These are phyloP conservation scores for Nymphicus hollandicus DNA, from an alignment of 2,113 vertebrate species.

Conservation along the genomic window DNA sequence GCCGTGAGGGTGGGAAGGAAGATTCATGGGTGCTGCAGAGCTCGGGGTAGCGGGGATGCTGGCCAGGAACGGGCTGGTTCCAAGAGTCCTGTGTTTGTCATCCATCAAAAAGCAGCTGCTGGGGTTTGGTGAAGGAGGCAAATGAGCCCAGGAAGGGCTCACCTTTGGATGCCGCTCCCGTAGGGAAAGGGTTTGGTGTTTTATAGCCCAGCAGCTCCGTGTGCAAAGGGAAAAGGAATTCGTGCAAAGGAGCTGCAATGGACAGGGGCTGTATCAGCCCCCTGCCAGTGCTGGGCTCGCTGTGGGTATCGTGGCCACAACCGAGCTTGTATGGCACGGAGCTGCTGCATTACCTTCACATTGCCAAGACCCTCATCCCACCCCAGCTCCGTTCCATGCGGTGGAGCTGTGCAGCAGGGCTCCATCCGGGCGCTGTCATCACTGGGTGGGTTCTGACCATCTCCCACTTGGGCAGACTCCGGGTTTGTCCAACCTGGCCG, in stretches of 20 bases:
- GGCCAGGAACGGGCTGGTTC: background rate
- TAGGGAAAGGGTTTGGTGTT: background rate
- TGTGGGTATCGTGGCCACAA: background rate
- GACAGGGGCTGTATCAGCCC: fast-evolving
- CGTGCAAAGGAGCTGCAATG: background rate
- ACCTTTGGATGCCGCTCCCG: background rate
- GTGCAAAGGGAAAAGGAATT: background rate
- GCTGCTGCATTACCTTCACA: fast-evolving
- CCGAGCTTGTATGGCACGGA: background rate
- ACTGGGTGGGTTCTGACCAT: fast-evolving
- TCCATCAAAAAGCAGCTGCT: background rate
- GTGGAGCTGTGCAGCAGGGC: background rate
- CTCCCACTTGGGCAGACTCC: fast-evolving
- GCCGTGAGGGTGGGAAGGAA: background rate
- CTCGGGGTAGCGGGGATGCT: background rate
- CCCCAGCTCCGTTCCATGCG: fast-evolving
- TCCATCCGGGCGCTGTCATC: fast-evolving
- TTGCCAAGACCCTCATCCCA: fast-evolving
- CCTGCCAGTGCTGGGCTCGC: background rate
- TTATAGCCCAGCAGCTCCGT: background rate
- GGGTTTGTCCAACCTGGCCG: fast-evolving
- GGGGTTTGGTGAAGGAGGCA: background rate
- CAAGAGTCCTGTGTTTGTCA: background rate
- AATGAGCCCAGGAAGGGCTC: background rate
- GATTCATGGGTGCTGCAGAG: background rate